Conservation (phyloP, 2,113 vertebrate species). For the Equus przewalskii region DNA sequence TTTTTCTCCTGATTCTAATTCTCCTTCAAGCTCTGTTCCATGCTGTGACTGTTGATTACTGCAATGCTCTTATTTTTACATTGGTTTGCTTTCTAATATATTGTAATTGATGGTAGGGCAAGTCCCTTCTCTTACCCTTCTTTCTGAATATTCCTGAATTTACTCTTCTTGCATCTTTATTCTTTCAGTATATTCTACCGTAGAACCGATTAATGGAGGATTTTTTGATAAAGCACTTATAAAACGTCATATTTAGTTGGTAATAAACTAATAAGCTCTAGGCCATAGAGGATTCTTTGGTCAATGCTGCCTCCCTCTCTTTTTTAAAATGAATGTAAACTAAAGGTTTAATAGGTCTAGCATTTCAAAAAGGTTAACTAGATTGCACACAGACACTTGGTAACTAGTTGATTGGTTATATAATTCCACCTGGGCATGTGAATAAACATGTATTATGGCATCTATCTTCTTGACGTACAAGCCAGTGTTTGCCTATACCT, state of each 20-base stretch:
- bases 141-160: background rate
- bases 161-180: background rate
- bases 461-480: background rate
- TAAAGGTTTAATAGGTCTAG: background rate
- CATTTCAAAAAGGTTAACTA: background rate
- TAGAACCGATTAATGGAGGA: background rate
- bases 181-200: background rate
- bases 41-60: background rate
- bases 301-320: background rate
- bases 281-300: background rate
- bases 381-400: background rate
- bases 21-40: background rate
- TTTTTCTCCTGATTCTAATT: constrained; percentile 12
- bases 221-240: background rate
- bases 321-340: background rate
- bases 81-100: background rate
- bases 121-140: background rate
- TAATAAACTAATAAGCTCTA: background rate
- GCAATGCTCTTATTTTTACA: background rate
- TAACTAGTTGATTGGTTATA: background rate
- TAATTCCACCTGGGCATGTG: background rate
- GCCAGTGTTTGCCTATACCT: background rate
- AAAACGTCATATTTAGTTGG: background rate
- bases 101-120: background rate
- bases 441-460: background rate